Conservation (phyloP, 1,140 invertebrate genomes). For the Nephotettix cincticeps region DNA sequence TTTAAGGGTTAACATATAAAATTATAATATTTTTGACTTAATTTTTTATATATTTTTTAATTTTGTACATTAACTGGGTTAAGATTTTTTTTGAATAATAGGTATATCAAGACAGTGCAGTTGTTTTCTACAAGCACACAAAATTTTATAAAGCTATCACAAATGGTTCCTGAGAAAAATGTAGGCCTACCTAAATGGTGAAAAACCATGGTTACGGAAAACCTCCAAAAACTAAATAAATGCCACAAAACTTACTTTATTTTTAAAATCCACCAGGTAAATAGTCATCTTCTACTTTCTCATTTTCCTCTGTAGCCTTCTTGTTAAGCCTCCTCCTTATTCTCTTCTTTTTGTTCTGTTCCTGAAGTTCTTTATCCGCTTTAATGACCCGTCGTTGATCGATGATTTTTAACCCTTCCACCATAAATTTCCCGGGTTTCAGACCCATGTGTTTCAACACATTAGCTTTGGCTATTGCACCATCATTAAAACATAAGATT, state of each 20-base stretch:
- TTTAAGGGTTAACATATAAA: no score
- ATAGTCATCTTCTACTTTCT: neutral
- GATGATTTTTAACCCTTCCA: neutral
- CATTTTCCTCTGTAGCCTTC: neutral
- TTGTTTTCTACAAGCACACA: no score
- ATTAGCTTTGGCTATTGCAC: neutral
- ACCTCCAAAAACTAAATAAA: no score
- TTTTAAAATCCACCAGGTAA: neutral
- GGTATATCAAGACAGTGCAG: no score
- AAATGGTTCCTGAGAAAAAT: no score
- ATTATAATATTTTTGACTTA: no score
- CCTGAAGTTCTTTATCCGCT: neutral
- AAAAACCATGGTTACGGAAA: no score
- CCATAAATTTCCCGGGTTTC: neutral
- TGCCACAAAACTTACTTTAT: neutral
- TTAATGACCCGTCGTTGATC: neutral
- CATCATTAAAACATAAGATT: slow-evolving; percentile 2
- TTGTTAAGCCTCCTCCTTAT: neutral
- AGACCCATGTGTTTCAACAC: neutral
- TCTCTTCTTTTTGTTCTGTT: slow-evolving; percentile 6
- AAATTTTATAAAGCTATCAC: no score
- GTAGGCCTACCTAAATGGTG: no score
- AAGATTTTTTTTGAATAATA: no score
- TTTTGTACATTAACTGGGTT: no score
- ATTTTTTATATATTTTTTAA: no score